Percentiles rank a stretch among this genome's conserved stretches.
phyloP scores from a whole-genome alignment of 2,113 vertebrate species.

The Sigmodon hispidus region DNA sequence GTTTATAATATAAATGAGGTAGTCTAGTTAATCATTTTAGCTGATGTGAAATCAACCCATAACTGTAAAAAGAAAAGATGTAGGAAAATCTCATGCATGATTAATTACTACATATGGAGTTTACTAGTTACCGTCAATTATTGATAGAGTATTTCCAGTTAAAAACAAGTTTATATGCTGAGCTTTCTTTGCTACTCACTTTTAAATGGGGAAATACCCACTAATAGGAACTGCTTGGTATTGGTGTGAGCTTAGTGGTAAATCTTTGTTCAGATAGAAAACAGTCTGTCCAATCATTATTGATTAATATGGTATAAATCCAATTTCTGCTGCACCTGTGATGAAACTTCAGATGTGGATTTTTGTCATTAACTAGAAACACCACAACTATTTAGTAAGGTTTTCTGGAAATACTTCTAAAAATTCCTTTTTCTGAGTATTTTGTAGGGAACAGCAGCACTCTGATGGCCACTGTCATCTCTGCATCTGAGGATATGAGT shows the following conservation, averaged over 20 bases:
- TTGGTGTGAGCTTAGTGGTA: slow-evolving; percentile 56
- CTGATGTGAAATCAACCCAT: slow-evolving; percentile 43
- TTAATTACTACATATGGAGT: slow-evolving; percentile 56
- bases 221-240: slow-evolving; percentile 30
- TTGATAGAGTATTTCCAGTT: slow-evolving; percentile 63
- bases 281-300: slow-evolving; percentile 51
- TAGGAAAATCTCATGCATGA: slow-evolving; percentile 36
- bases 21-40: slow-evolving; percentile 57
- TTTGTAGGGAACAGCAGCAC: slow-evolving; percentile 13
- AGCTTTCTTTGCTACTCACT: slow-evolving; percentile 50
- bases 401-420: slow-evolving; percentile 53
- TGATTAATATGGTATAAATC: slow-evolving; percentile 65
- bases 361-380: slow-evolving; percentile 70
- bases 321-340: slow-evolving; percentile 49
- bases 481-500: background rate
- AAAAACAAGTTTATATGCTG: slow-evolving; percentile 37
- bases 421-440: background rate
- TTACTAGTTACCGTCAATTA: slow-evolving; percentile 58
- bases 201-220: slow-evolving; percentile 47
- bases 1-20: slow-evolving; percentile 60
- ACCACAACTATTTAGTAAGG: slow-evolving; percentile 26
- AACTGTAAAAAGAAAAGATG: slow-evolving; percentile 51
- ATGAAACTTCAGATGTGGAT: slow-evolving; percentile 41
- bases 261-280: slow-evolving; percentile 63
- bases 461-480: background rate